Percentiles rank a stretch among this genome's conserved stretches.
phyloP scores from a whole-genome alignment of 2,113 vertebrate genomes.

The Shinisaurus crocodilurus region DNA sequence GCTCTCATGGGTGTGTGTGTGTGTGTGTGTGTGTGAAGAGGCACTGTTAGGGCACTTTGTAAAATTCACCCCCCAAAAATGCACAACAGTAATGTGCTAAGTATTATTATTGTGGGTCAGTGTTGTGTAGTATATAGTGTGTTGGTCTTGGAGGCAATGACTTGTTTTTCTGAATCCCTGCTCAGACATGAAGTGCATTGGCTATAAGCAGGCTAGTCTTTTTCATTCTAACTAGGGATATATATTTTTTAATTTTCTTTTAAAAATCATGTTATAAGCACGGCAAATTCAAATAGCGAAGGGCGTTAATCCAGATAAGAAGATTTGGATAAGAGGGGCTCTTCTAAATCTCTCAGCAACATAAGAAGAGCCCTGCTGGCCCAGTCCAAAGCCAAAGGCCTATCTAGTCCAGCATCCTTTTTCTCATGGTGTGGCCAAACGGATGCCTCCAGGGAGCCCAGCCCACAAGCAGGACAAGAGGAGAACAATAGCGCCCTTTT shows the following conservation, averaged over 20 bases:
- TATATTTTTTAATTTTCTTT: too few species aligned
- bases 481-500: too few species aligned
- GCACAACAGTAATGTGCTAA: background rate
- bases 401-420: background rate
- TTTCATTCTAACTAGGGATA: too few species aligned
- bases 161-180: background rate
- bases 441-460: too few species aligned
- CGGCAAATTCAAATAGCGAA: background rate
- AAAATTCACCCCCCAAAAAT: too few species aligned
- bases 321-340: background rate
- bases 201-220: too few species aligned
- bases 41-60: background rate
- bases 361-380: background rate
- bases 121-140: background rate
- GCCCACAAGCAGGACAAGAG: background rate
- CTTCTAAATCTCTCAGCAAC: background rate
- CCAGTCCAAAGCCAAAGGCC: background rate
- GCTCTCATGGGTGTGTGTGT: background rate
- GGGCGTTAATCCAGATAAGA: background rate
- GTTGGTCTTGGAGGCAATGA: background rate
- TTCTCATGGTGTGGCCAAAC: background rate
- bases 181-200: background rate
- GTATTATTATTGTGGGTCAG: background rate
- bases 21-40: too few species aligned
- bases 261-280: too few species aligned